phyloP scores from a whole-genome alignment of 2,113 vertebrate genomes.

The Crotalus helleri region DNA sequence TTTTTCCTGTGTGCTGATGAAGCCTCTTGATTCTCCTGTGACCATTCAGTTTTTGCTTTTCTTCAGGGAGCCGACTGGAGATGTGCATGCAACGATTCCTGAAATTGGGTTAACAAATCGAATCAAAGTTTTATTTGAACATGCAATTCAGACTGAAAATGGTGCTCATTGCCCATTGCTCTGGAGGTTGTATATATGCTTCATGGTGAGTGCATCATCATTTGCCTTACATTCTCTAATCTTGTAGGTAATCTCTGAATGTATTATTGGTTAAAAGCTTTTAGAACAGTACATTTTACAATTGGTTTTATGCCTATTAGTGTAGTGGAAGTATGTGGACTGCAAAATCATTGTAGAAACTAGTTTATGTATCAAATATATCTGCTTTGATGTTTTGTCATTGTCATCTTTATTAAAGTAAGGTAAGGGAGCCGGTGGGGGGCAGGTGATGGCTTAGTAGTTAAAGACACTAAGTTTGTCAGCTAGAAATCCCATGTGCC shows the following conservation, averaged over 20 bases:
- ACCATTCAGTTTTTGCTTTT: background rate
- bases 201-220: constrained; percentile 76
- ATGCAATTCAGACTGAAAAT: constrained; percentile 70
- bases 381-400: background rate
- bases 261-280: background rate
- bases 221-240: background rate
- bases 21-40: background rate
- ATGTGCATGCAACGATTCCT: constrained; percentile 77
- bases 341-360: background rate
- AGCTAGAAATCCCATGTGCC: too few relatives aligned
- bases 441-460: too few relatives aligned
- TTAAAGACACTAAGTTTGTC: too few relatives aligned
- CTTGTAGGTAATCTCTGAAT: background rate
- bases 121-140: constrained; percentile 87
- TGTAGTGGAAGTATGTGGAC: background rate
- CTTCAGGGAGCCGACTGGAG: constrained; percentile 72
- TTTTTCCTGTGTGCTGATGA: background rate
- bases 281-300: background rate
- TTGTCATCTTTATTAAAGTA: background rate
- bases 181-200: constrained; percentile 93
- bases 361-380: background rate
- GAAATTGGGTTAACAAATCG: constrained; percentile 89
- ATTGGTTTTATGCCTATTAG: background rate
- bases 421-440: background rate
- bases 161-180: constrained; percentile 86